Conservation (phyloP, 2,113 vertebrate species). For the Phrynocephalus versicolor region DNA sequence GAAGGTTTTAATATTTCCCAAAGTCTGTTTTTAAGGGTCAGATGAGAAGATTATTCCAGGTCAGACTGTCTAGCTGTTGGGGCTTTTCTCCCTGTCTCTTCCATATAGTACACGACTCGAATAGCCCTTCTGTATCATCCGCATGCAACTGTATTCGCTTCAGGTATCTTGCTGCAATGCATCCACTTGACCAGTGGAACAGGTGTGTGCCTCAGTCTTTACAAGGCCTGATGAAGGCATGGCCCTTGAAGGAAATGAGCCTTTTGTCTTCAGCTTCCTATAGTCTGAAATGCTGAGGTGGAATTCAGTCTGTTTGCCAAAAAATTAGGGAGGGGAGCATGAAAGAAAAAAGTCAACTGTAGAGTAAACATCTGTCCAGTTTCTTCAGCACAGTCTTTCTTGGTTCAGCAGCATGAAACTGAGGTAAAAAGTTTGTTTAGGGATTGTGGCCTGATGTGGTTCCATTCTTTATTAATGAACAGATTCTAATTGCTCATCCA, state of each 20-base stretch:
- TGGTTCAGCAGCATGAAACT: not conserved
- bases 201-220: not conserved
- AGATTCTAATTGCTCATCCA: slow-evolving; percentile 32
- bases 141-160: too few relatives aligned
- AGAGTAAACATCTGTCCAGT: not conserved
- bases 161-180: not conserved
- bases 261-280: too few relatives aligned
- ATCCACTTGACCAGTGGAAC: not conserved
- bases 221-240: not conserved
- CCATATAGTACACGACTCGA: too few relatives aligned
- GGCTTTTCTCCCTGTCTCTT: not conserved
- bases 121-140: not conserved
- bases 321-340: not conserved
- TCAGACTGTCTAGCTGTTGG: not conserved
- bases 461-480: slow-evolving; percentile 24
- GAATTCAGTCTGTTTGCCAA: not conserved
- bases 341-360: not conserved
- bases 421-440: not conserved
- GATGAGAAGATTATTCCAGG: not conserved
- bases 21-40: not conserved
- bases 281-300: not conserved
- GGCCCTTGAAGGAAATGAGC: too few relatives aligned
- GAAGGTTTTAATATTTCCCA: not conserved
- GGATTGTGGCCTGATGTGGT: not conserved
- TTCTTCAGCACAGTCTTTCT: not conserved